These are phyloP conservation scores for Ellobius talpinus DNA, from an alignment of 2,113 vertebrate species.

Conservation along the genomic window DNA sequence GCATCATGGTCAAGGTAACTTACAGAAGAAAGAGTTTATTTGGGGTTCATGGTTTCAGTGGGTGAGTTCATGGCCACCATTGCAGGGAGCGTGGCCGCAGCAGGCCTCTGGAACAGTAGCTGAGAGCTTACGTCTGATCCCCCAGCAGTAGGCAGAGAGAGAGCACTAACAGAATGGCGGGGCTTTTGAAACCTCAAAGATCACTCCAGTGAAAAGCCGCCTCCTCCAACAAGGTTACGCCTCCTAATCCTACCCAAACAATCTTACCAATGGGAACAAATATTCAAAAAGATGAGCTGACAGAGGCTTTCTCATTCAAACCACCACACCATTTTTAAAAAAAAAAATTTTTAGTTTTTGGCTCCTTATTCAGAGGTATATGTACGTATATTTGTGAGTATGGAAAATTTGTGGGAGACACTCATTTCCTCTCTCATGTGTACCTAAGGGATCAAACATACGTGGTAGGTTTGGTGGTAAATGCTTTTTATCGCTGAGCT, in stretches of 20 bases:
- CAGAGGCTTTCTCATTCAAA: neutral
- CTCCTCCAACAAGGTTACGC: neutral
- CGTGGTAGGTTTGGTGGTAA: neutral
- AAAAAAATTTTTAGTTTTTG: neutral
- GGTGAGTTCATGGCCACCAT: neutral
- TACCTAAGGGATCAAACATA: neutral
- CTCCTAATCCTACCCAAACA: neutral
- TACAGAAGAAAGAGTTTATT: neutral
- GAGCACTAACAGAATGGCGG: neutral
- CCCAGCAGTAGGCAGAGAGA: neutral
- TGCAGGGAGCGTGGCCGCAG: too few relatives aligned
- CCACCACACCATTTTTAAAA: neutral
- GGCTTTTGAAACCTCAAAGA: neutral
- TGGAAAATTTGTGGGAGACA: neutral
- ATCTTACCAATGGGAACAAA: neutral
- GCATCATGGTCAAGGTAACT: neutral
- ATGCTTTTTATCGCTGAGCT: neutral
- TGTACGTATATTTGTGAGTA: neutral
- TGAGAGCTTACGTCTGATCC: neutral
- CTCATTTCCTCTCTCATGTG: neutral
- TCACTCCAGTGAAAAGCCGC: neutral
- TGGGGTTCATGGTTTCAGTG: neutral
- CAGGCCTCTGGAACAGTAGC: neutral
- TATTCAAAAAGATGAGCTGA: neutral
- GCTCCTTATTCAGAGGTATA: neutral